Evolutionary conservation across 35 echinoderm and acorn worm species (phyloP).

Genomic region (Anneissia japonica): DNA sequence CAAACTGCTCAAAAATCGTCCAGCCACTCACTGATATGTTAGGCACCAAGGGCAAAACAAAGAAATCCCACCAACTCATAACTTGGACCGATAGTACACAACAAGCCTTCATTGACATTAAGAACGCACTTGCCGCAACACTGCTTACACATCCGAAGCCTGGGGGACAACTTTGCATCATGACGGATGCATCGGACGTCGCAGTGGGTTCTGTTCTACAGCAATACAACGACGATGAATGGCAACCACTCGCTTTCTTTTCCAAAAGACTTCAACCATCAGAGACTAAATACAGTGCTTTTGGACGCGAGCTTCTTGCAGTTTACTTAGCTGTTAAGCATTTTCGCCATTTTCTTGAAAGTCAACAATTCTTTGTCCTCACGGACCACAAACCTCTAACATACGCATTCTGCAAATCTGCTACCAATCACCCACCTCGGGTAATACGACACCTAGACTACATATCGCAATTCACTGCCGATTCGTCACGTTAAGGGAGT

Average conservation of each 20-base stretch:
- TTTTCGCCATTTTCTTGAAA: slow-evolving; percentile 36
- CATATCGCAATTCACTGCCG: slow-evolving; percentile 25
- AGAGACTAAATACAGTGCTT: slow-evolving; percentile 30
- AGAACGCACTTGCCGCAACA: no score
- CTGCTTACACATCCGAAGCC: no score
- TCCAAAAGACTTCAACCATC: slow-evolving; percentile 3
- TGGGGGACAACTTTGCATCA: no score
- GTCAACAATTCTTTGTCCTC: slow-evolving; percentile 25
- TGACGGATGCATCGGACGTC: no score
- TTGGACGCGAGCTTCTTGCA: slow-evolving; percentile 41
- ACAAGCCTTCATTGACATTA: no score
- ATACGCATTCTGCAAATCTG: background rate
- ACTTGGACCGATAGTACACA: no score
- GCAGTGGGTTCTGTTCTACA: background rate
- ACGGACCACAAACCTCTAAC: slow-evolving; percentile 38
- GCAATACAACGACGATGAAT: background rate
- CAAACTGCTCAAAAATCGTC: slow-evolving; percentile 18
- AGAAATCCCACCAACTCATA: background rate
- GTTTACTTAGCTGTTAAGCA: slow-evolving; percentile 43
- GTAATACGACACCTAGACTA: slow-evolving; percentile 15
- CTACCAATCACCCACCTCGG: slow-evolving; percentile 4
- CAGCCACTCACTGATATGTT: slow-evolving; percentile 20
- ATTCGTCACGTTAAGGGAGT: slow-evolving; percentile 7
- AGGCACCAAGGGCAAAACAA: background rate
- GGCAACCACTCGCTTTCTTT: slow-evolving; percentile 50